phyloP scores from a whole-genome alignment of 2,113 vertebrate species.

The Gavia stellata region DNA sequence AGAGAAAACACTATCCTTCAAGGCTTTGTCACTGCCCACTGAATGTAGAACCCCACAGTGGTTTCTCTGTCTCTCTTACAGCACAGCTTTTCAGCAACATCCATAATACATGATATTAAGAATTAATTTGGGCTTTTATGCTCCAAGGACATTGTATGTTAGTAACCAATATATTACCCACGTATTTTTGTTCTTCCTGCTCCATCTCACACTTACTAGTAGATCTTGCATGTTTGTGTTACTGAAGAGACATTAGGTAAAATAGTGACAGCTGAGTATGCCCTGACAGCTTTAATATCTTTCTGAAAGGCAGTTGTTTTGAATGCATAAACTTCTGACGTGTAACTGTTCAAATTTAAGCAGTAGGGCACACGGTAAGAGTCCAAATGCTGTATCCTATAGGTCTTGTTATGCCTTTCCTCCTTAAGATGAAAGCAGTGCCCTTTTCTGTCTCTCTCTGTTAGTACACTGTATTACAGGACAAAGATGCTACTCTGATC shows the following conservation, averaged over 20 bases:
- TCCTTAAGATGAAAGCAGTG: neutral
- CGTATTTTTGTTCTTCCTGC: neutral
- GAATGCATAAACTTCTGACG: neutral
- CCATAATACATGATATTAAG: neutral
- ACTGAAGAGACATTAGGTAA: neutral
- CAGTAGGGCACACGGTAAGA: neutral
- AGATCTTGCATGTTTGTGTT: neutral
- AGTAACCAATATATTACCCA: neutral
- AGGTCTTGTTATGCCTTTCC: neutral
- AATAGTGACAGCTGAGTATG: neutral
- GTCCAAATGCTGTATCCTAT: neutral
- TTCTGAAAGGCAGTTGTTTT: neutral
- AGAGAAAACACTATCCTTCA: neutral
- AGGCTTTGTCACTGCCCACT: neutral
- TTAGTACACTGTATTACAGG: rapidly evolving
- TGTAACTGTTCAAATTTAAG: neutral
- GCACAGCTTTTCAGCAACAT: neutral
- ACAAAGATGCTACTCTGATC: neutral
- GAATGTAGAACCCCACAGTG: neutral
- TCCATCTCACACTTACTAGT: neutral
- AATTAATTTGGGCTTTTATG: neutral
- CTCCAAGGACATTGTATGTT: neutral
- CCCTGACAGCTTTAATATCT: neutral
- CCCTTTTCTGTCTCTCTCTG: neutral
- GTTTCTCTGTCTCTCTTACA: neutral